Evolutionary conservation across 2,113 vertebrate genomes (phyloP), one percentile per base, ranked within the genome.

Genomic region (Elanoides forficatus): DNA sequence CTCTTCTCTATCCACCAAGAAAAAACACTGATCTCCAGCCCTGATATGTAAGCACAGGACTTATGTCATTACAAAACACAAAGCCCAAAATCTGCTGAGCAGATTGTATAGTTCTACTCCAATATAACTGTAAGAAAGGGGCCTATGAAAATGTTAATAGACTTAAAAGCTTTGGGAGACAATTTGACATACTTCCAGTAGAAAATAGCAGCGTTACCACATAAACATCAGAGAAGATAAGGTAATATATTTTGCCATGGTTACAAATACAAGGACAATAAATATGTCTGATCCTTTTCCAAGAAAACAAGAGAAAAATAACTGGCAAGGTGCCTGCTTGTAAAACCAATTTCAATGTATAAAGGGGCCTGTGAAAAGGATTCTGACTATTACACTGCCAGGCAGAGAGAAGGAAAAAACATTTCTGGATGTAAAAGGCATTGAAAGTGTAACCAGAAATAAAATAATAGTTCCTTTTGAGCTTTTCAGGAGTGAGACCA

Each of bases 181-280:
- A 95, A 72, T 95, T 91, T 94, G 95, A 97, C 80, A 91, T 90
- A 83, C 82, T 96, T 97, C 91, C 83, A 95, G 89, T 38, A 93
- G 59, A 95, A 97, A 96, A 90, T 43, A 29, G 65, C 72, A 94
- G 13, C 5, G 1, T 73, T 85, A 43, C 76, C 52, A 86, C 90
- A 80, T 45, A 67, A 70, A 78, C 87, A 90, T 78, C 79, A 45
- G 29, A 85, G 71, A 74, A 60, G 83, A 85, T 92, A 96, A 73
- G 71, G 58, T 80, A 87, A 95, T 92, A 93, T 62, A 86, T 55
- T 94, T 88, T 86, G 71, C 87, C 81, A 94, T 95, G 90, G 93
- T 93, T 95, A 96, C 90, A 90, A 94, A 95, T 34, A 88, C 62
- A 89, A 86, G 81, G 72, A 95, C 84, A 94, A 91, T 92, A 94